Evolutionary conservation across 2,888 invertebrate genomes (phyloP), one percentile per base, ranked within the genome.

Genomic region (Tetragnatha montana): DNA sequence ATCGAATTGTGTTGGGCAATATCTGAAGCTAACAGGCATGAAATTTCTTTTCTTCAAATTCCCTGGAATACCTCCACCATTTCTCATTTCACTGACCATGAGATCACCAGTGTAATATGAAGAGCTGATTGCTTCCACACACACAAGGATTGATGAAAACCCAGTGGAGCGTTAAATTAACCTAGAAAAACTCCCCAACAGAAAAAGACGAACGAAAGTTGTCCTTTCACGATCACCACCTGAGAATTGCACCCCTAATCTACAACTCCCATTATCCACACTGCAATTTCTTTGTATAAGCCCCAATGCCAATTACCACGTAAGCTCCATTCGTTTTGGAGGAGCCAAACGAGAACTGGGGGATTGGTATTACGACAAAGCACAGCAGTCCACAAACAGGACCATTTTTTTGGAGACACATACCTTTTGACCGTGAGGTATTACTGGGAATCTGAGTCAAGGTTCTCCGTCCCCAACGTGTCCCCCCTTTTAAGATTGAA

Each of bases 371-470:
- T 81, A 49, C 71, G 51, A 22, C 71, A 82, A 81, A 81, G 49
- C 60, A 60, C 21, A 35, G 35, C n/a, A 74, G 35, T 76, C 51
- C 19, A 51, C 0, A 74, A n/a, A 81, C 47, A 17, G n/a, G 78
- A 78, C 19, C 78, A 70, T 81, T 81, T 81, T 81, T 49, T 81
- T 19, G 3, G 8, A n/a, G n/a, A 49, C 2, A 49, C 49, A 76
- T 19, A 47, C 60, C 47, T 76, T 17, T 69, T 19, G 78, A 60
- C 86, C 86, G 49, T 86, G 86, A 80, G 74, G 80, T 69, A 8
- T 19, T 14, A 60, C 60, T 22, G 19, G 12, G 79, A 71, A 86
- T 60, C 4, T 14, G n/a, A 79, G 85, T 73, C 79, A 79, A 79
- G 85, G 78, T 71, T 71, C 80, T 51, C 21, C 21, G 10, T 8